Evolutionary conservation across 2,113 vertebrate genomes (phyloP).

Genomic region (Heliornis fulica): DNA sequence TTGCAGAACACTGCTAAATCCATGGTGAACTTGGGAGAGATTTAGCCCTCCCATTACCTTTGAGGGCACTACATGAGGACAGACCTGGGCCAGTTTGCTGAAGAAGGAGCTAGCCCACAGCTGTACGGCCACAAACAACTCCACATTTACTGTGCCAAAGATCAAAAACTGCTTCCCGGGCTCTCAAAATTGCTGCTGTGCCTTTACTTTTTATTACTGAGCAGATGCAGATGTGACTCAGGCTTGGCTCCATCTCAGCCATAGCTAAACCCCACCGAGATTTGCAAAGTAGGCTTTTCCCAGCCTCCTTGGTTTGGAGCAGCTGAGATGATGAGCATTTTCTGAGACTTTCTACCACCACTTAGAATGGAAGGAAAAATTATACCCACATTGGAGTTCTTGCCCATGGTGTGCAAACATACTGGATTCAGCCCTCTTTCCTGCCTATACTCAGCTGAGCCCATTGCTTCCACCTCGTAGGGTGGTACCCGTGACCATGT

Average conservation of each 20-base stretch:
- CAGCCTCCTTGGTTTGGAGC: not conserved
- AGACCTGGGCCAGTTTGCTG: not conserved
- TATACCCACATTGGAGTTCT: not conserved
- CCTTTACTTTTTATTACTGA: not conserved
- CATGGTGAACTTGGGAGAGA: not conserved
- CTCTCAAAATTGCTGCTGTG: not conserved
- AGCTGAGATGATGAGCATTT: not conserved
- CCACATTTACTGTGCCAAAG: not conserved
- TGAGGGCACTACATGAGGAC: not conserved
- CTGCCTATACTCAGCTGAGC: not conserved
- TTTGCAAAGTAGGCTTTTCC: not conserved
- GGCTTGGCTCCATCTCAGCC: not conserved
- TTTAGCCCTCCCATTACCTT: not conserved
- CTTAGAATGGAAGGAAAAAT: not conserved
- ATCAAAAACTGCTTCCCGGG: not conserved
- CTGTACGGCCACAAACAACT: not conserved
- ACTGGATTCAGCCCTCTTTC: not conserved
- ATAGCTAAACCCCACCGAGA: not conserved
- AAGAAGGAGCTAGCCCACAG: not conserved
- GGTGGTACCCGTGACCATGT: not conserved
- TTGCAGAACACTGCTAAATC: not conserved
- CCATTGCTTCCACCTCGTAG: not conserved
- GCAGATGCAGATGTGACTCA: not conserved
- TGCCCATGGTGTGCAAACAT: rapidly evolving
- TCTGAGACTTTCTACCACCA: not conserved